A percentile compares a stretch with the other conserved stretches of the same genome.
Conservation (phyloP, 2,888 invertebrate species). For the Hofmannophila pseudospretella region DNA sequence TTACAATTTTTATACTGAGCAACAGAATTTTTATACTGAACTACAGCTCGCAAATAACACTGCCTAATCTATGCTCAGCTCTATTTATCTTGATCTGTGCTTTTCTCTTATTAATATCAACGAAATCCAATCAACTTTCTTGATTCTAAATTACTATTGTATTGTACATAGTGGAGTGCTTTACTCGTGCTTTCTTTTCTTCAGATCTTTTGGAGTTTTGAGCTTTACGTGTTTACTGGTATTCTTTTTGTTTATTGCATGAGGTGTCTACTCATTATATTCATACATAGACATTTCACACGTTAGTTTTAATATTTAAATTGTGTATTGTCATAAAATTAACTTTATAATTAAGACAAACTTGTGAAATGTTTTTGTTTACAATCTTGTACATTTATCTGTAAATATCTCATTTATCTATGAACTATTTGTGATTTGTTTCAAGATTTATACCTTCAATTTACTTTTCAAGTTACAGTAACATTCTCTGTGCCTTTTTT, state of each 20-base stretch:
- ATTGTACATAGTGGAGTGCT: conserved; percentile 30
- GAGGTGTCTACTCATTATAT: conserved; percentile 25
- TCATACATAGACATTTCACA: conserved; percentile 28
- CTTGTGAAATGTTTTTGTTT: conserved; percentile 31
- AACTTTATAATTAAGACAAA: conserved; percentile 14
- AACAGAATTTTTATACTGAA: conserved; percentile 43
- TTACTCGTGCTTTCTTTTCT: conserved; percentile 36
- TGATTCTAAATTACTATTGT: conserved; percentile 17
- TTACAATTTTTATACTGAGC: conserved; percentile 43
- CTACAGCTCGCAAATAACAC: conserved; percentile 72
- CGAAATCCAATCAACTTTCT: conserved; percentile 13
- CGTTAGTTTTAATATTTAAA: conserved; percentile 23
- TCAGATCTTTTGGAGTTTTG: conserved; percentile 34
- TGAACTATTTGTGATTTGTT: no score
- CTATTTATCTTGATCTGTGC: conserved; percentile 63
- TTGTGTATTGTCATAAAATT: neutral
- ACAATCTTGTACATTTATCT: neutral
- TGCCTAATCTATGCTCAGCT: conserved; percentile 73
- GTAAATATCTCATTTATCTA: no score
- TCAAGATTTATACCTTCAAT: no score
- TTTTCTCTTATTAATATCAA: conserved; percentile 40
- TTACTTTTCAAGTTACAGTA: no score
- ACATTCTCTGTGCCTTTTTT: no score
- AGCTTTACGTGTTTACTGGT: conserved; percentile 39
- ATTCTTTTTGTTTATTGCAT: conserved; percentile 42